These are phyloP conservation scores for Holocentrus rufus DNA, from an alignment of 2,797 vertebrate genomes.

Conservation along the genomic window DNA sequence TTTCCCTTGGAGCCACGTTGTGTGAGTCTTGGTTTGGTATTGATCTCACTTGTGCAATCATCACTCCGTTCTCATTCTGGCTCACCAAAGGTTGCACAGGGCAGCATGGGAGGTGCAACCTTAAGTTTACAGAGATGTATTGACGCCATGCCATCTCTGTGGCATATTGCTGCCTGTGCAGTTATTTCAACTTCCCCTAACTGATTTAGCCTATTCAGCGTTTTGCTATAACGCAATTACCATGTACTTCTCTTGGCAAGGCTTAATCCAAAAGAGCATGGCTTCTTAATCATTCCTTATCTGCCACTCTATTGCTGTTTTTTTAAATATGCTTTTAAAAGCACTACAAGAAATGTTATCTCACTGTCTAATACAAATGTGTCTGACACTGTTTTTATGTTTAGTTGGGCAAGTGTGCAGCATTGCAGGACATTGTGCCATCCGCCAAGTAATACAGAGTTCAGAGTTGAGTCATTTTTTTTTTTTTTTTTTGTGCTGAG, in stretches of 20 bases:
- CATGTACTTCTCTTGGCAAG: constrained; percentile 7
- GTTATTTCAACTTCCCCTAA: constrained; percentile 53
- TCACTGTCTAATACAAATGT: not conserved
- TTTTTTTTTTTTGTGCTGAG: not conserved
- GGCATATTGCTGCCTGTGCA: constrained; percentile 53
- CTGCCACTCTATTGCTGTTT: not conserved
- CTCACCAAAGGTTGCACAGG: not conserved
- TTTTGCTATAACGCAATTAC: constrained; percentile 39
- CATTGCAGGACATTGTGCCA: not conserved
- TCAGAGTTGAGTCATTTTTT: not conserved
- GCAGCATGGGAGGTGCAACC: constrained; percentile 19
- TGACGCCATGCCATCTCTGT: constrained; percentile 35
- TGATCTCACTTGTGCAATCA: not conserved
- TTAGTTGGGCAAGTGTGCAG: not conserved
- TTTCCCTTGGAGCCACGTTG: too few species aligned
- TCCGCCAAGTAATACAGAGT: constrained; percentile 5
- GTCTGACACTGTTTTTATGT: too few species aligned
- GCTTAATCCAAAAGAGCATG: constrained; percentile 27
- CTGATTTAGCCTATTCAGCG: constrained; percentile 48
- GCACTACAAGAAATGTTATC: not conserved
- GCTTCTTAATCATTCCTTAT: constrained; percentile 9
- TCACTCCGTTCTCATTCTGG: not conserved
- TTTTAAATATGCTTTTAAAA: constrained; percentile 6
- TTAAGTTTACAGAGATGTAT: constrained; percentile 32
- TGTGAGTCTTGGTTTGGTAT: too few species aligned